These are phyloP conservation scores for Argyresthia albistria DNA, from an alignment of 2,888 invertebrate genomes.

Conservation along the genomic window DNA sequence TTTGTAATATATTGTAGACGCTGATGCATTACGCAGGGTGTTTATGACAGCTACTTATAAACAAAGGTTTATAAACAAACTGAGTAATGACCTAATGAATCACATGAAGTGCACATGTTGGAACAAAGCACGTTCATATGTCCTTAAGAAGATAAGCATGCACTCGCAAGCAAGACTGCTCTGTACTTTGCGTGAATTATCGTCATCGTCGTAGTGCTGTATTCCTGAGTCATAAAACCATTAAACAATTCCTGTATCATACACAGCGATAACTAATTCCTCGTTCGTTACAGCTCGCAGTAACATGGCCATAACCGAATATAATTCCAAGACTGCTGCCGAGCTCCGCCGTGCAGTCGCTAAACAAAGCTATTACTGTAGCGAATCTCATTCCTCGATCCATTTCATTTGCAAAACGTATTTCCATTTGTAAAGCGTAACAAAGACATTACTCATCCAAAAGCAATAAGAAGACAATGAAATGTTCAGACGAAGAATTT, in stretches of 20 bases:
- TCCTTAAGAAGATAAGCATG: not conserved
- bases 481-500: conserved; percentile 29
- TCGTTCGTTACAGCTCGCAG: no score
- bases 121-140: not conserved
- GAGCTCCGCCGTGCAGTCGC: no score
- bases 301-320: no score
- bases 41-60: not conserved
- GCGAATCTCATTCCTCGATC: no score
- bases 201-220: no score
- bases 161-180: not conserved
- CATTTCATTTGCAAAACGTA: not conserved
- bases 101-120: not conserved
- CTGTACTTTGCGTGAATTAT: no score
- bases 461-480: conserved; percentile 3
- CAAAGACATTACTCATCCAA: conserved; percentile 1
- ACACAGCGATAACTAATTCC: no score
- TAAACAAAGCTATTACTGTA: no score
- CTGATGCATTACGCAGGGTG: not conserved
- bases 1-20: no score
- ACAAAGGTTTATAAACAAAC: not conserved
- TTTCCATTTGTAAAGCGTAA: not conserved
- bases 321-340: no score
- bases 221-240: no score
- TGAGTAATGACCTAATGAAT: conserved; percentile 1
- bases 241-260: no score